Evolutionary conservation across 2,888 invertebrate genomes (phyloP).

Genomic region (Notodonta dromedarius): DNA sequence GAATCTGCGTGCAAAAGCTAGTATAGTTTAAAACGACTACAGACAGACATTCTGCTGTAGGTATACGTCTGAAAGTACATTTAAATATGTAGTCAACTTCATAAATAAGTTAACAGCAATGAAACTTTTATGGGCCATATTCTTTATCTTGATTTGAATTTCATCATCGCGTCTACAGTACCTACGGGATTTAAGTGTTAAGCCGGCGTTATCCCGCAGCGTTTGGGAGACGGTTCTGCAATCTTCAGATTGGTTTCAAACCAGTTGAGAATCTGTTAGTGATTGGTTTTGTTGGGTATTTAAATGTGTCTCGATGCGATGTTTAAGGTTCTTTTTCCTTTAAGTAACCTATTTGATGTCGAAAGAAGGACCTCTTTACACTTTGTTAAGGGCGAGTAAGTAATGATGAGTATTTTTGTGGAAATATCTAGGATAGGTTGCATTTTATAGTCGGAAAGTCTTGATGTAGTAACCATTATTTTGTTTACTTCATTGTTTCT

Average conservation of each 20-base stretch:
- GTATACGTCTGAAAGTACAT: constrained; percentile 54
- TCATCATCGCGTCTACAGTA: constrained; percentile 71
- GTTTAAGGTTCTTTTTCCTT: neutral
- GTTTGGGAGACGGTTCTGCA: constrained; percentile 39
- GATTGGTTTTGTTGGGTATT: constrained; percentile 26
- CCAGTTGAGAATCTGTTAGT: constrained; percentile 17
- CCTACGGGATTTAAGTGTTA: constrained; percentile 62
- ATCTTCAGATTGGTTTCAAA: constrained; percentile 43
- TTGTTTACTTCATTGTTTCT: no score
- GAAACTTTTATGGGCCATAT: constrained; percentile 79
- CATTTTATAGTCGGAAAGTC: no score
- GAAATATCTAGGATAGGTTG: no score
- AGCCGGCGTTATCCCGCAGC: constrained; percentile 42
- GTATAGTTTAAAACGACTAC: neutral
- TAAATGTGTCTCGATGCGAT: constrained; percentile 20
- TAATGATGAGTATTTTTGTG: no score
- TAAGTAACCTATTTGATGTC: neutral
- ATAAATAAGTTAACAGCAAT: constrained; percentile 81
- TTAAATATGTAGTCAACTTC: constrained; percentile 74
- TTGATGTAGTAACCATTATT: no score
- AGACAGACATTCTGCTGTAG: constrained; percentile 29
- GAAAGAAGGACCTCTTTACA: no score
- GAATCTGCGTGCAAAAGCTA: no score
- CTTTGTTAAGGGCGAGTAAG: no score
- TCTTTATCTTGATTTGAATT: constrained; percentile 80